Evolutionary conservation across 2,113 vertebrate genomes (phyloP).

Genomic region (Poecile atricapillus): DNA sequence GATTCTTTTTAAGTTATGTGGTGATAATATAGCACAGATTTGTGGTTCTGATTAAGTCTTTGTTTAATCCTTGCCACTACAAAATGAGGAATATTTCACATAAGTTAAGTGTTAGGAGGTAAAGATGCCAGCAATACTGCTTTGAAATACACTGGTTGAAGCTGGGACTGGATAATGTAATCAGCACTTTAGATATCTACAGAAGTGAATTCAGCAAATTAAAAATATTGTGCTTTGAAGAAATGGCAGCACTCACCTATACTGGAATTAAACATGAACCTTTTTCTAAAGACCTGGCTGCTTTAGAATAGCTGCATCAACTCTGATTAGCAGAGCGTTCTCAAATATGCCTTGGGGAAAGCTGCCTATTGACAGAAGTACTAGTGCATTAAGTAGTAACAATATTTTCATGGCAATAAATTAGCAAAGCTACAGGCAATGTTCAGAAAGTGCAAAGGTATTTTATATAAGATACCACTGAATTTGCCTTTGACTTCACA

Average conservation of each 20-base stretch:
- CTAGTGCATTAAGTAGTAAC: constrained; percentile 64
- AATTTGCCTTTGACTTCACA: neutral
- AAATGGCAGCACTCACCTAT: constrained; percentile 3
- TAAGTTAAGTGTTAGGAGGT: neutral
- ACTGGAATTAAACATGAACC: constrained; percentile 26
- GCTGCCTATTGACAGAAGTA: constrained; percentile 68
- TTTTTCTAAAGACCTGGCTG: constrained; percentile 42
- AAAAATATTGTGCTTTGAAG: constrained; percentile 48
- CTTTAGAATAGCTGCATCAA: constrained; percentile 57
- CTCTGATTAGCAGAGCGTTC: constrained; percentile 34
- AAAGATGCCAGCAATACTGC: neutral
- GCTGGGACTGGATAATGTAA: neutral
- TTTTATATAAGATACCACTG: constrained; percentile 32
- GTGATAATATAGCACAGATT: neutral
- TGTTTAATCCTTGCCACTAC: neutral
- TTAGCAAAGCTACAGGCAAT: constrained; percentile 56
- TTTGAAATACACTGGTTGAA: neutral
- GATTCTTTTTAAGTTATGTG: neutral
- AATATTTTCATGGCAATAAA: constrained; percentile 70
- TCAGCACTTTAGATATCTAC: neutral
- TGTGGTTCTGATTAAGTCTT: neutral
- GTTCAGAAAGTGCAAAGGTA: constrained; percentile 52
- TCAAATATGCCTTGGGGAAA: constrained; percentile 61
- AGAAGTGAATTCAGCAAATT: constrained; percentile 19
- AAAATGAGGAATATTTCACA: neutral